A percentile compares a stretch with the other conserved stretches of the same genome.
These are phyloP conservation scores for Scophthalmus maximus DNA, from an alignment of 2,113 vertebrate species.

Conservation along the genomic window DNA sequence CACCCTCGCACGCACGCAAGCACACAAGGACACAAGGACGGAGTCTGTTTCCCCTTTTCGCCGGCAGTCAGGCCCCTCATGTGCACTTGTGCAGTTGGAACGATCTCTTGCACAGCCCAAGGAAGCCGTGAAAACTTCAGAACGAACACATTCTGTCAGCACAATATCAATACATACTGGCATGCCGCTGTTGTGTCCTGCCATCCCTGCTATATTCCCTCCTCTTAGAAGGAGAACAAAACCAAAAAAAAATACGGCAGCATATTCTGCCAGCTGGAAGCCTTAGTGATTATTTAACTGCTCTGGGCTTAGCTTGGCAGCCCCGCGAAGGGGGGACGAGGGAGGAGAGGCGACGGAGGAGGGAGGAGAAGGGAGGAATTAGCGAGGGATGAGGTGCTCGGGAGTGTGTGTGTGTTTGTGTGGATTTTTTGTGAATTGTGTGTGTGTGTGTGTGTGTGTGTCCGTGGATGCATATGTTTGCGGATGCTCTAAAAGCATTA, in stretches of 20 bases:
- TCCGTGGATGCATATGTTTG: constrained; percentile 46
- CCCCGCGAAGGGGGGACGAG: constrained; percentile 67
- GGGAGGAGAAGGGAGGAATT: constrained; percentile 78
- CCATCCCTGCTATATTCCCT: constrained; percentile 64
- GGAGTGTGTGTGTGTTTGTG: constrained; percentile 35
- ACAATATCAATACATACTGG: constrained; percentile 76
- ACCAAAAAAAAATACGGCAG: constrained; percentile 43
- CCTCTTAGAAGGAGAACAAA: constrained; percentile 30
- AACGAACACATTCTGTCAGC: constrained; percentile 65
- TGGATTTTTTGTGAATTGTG: constrained; percentile 34
- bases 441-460: constrained; percentile 26
- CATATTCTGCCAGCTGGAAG: constrained; percentile 80
- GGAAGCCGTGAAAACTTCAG: constrained; percentile 55
- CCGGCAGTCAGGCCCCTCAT: constrained; percentile 14
- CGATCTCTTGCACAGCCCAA: constrained; percentile 39
- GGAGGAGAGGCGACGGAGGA: constrained; percentile 72
- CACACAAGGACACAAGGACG: not conserved
- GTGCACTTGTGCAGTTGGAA: constrained; percentile 39
- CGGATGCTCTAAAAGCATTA: constrained; percentile 67
- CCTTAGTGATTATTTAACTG: constrained; percentile 81
- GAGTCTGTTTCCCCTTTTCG: constrained; percentile 26
- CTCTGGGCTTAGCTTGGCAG: constrained; percentile 80
- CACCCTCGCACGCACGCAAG: not conserved
- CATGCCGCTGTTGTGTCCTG: constrained; percentile 72
- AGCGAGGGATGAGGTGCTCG: constrained; percentile 73